Conservation (phyloP, 2,888 invertebrate species). For the Hyles lineata region DNA sequence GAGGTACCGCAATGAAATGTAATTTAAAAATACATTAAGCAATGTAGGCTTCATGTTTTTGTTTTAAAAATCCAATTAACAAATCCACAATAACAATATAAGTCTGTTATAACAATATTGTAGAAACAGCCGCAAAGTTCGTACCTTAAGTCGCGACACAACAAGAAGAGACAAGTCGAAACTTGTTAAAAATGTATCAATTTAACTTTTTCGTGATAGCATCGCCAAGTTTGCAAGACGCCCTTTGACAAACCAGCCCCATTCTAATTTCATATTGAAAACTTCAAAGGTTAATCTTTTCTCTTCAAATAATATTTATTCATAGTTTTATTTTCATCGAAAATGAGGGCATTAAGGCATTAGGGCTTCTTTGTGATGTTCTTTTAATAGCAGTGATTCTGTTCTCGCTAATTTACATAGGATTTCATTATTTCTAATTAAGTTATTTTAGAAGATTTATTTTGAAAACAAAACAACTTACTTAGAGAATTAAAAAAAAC, state of each 20-base stretch:
- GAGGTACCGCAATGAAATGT: too few relatives aligned
- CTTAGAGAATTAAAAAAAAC: too few relatives aligned
- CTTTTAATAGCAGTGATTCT: background rate
- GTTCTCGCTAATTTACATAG: background rate
- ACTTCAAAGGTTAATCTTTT: conserved; percentile 56
- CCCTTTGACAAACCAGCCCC: conserved; percentile 60
- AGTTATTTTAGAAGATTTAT: background rate
- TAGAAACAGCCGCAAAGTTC: conserved; percentile 15
- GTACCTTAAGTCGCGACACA: conserved; percentile 35
- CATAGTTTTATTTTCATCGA: conserved; percentile 30
- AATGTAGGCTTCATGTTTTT: too few relatives aligned
- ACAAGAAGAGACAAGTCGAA: conserved; percentile 44
- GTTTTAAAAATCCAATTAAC: too few relatives aligned
- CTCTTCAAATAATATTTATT: conserved; percentile 29
- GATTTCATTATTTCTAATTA: background rate
- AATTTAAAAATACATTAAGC: too few relatives aligned
- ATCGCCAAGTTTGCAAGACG: conserved; percentile 47
- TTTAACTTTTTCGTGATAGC: conserved; percentile 64
- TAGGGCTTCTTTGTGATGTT: conserved; percentile 3
- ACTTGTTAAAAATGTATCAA: conserved; percentile 73
- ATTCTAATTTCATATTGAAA: conserved; percentile 57
- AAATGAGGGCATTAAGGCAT: conserved; percentile 11
- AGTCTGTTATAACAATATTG: background rate
- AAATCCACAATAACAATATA: too few relatives aligned
- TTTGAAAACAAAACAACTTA: too few relatives aligned